Evolutionary conservation across 2,888 invertebrate species (phyloP).

Genomic region (Dynastes maya): DNA sequence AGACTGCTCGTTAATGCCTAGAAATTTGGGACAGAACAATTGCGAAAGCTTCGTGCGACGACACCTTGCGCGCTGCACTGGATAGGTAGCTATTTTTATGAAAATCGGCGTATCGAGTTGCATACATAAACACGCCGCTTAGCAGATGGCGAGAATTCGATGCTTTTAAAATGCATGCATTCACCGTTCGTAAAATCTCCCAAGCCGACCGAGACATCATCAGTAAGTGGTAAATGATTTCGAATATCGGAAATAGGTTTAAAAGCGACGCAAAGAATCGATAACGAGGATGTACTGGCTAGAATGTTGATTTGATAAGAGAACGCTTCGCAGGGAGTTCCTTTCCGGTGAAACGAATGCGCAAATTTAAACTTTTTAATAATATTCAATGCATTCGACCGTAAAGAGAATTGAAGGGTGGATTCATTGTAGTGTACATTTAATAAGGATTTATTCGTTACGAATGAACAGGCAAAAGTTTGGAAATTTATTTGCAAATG

Average conservation of each 20-base stretch:
- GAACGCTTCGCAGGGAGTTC: not conserved
- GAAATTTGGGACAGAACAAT: not conserved
- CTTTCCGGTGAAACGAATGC: not conserved
- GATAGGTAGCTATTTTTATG: constrained; percentile 31
- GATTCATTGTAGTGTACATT: not conserved
- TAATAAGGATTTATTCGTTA: constrained; percentile 9
- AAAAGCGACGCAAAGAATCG: constrained; percentile 5
- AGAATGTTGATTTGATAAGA: not conserved
- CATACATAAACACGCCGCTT: not conserved
- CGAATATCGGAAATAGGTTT: not conserved
- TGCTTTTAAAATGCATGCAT: constrained; percentile 11
- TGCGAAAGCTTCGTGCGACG: not conserved
- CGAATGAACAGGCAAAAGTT: not conserved
- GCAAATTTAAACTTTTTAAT: constrained; percentile 4
- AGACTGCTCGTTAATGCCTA: not conserved
- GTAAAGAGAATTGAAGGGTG: not conserved
- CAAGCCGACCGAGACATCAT: not conserved
- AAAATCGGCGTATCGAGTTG: constrained; percentile 7
- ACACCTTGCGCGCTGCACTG: constrained; percentile 13
- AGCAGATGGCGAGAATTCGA: constrained; percentile 19
- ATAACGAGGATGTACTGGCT: not conserved
- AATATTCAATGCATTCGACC: not conserved
- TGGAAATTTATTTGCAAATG: not conserved
- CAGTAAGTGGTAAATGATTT: constrained; percentile 22
- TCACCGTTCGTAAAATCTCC: not conserved